These are phyloP conservation scores for Actenoides lindsayi DNA, from an alignment of 2,113 vertebrate species.

Conservation along the genomic window DNA sequence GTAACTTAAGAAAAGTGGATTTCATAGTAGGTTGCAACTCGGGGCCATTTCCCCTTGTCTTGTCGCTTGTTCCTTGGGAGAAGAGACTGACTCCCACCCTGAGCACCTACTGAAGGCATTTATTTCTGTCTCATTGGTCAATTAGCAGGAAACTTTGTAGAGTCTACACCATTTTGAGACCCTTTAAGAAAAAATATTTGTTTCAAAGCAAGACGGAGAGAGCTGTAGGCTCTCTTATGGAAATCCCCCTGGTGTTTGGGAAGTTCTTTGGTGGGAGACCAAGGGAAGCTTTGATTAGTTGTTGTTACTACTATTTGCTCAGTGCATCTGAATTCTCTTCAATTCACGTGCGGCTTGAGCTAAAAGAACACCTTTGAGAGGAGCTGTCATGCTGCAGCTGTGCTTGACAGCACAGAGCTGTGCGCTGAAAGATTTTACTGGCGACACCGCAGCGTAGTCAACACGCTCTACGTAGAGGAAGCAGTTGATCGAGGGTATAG, in stretches of 20 bases:
- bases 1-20: too few relatives aligned
- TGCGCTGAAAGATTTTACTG: not conserved
- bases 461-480: constrained; percentile 25
- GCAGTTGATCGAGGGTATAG: constrained; percentile 4
- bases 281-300: not conserved
- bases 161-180: not conserved
- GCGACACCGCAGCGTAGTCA: not conserved
- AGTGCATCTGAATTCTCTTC: not conserved
- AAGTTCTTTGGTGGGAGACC: not conserved
- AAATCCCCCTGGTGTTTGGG: not conserved
- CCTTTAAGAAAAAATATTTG: not conserved
- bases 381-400: not conserved
- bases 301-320: not conserved
- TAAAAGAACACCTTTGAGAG: not conserved
- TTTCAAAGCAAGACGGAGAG: not conserved
- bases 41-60: too few relatives aligned
- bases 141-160: not conserved
- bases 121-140: not conserved
- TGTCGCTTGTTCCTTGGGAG: too few relatives aligned
- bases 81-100: too few relatives aligned
- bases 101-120: too few relatives aligned
- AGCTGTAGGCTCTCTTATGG: not conserved
- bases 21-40: too few relatives aligned
- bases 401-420: not conserved
- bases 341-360: not conserved